Evolutionary conservation across 2,888 invertebrate species (phyloP), one percentile per base, ranked within the genome.

Genomic region (Panzeria rudis): DNA sequence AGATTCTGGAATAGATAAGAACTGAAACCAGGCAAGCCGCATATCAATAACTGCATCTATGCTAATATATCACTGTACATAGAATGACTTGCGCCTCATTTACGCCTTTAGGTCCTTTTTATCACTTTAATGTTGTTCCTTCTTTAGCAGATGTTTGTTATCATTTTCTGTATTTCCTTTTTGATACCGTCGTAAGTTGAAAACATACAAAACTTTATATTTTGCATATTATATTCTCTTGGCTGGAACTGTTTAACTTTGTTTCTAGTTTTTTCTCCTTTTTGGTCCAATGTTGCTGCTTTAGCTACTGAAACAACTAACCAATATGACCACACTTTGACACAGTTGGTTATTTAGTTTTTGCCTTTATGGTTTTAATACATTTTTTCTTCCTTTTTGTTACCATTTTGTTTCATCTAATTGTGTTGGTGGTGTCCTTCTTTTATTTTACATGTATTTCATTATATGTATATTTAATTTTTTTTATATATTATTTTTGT

Each of bases 331-430:
- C 85, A 82, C 82, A 82, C 78, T 82, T 82, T 75, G 82, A 85
- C 82, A 82, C 82, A 85, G 85, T 85, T 85, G 69, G 78, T 78
- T 82, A 84, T 82, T 78, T 85, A 81, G 78, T 82, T 85, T 85
- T 78, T 73, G 69, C 52, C 78, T 75, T 78, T 71, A 75, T 78
- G 73, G 77, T 85, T 85, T 73, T 23, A 32, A 59, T 11, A n/a
- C 11, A 15, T 64, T 29, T 72, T 59, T 50, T 77, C 35, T 35
- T 25, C 50, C 5, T 41, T 61, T 62, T 25, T 59, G 56, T 50
- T 17, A 11, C 41, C 15, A 50, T 54, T 84, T 71, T 71, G 32
- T 78, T 81, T 61, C 50, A 71, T 71, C 13, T 71, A 76, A 59
- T 77, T 77, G 77, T 25, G 44, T 64, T 54, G 62, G 9, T 62